Percentiles rank a stretch among this genome's conserved stretches.
Evolutionary conservation across 2,797 vertebrate genomes (phyloP).

Genomic region (Hippoglossus hippoglossus): DNA sequence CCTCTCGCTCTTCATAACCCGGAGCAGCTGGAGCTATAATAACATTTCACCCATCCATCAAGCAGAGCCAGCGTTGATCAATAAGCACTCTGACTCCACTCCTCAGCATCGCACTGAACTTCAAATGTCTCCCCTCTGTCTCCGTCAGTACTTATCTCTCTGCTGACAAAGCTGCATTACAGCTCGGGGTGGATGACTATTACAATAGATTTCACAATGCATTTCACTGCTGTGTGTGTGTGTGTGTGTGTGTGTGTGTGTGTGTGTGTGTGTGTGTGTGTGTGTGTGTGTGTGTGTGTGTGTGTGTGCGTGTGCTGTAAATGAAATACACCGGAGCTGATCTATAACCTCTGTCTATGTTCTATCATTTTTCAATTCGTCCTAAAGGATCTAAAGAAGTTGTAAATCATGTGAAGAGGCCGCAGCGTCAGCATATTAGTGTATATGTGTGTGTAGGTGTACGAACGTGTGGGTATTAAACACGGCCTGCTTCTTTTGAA

Average conservation of each 20-base stretch:
- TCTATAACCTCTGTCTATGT: slow-evolving; percentile 33
- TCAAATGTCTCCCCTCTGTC: slow-evolving; percentile 80
- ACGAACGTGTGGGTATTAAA: slow-evolving; percentile 8
- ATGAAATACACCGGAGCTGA: slow-evolving; percentile 49
- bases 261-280: slow-evolving; percentile 25
- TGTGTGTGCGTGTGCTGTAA: slow-evolving; percentile 38
- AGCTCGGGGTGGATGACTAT: slow-evolving; percentile 67
- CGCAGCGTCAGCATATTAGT: slow-evolving; percentile 15
- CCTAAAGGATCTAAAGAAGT: slow-evolving; percentile 34
- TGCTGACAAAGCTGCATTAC: slow-evolving; percentile 78
- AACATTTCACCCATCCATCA: slow-evolving; percentile 79
- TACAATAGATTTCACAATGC: slow-evolving; percentile 69
- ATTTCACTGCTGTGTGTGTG: slow-evolving; percentile 32
- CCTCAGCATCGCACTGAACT: slow-evolving; percentile 64
- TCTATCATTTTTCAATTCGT: slow-evolving; percentile 45
- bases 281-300: slow-evolving; percentile 24
- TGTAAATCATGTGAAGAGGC: slow-evolving; percentile 43
- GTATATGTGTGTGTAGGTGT: neutral
- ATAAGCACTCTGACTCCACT: slow-evolving; percentile 81
- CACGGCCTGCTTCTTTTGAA: slow-evolving; percentile 4
- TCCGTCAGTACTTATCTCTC: slow-evolving; percentile 77
- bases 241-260: neutral
- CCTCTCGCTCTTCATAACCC: slow-evolving; percentile 36
- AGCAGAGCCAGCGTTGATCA: slow-evolving; percentile 75
- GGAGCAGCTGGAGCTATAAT: slow-evolving; percentile 70